Evolutionary conservation across 2,113 vertebrate species (phyloP).

Genomic region (Carlito syrichta): DNA sequence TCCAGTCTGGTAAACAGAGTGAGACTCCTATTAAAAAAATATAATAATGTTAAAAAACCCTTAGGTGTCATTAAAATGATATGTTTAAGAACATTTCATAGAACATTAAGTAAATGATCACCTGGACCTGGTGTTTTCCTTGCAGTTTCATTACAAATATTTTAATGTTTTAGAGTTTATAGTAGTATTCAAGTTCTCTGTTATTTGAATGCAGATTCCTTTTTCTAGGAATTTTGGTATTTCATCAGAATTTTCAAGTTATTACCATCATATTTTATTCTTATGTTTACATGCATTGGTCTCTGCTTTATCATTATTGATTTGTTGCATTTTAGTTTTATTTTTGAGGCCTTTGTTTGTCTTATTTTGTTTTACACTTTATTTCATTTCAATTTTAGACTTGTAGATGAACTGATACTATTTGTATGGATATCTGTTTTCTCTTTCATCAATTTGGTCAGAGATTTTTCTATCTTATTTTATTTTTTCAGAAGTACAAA

Average conservation of each 20-base stretch:
- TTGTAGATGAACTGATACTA: too few species aligned
- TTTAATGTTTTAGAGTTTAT: background rate
- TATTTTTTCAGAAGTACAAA: background rate
- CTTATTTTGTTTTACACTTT: too few species aligned
- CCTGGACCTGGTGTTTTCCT: background rate
- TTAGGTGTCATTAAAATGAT: background rate
- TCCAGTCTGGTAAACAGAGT: too few species aligned
- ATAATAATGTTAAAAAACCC: too few species aligned
- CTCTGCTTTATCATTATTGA: background rate
- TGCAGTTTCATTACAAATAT: background rate
- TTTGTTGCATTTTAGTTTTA: too few species aligned
- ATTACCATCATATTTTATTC: background rate
- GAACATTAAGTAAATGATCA: background rate
- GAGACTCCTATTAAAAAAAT: too few species aligned
- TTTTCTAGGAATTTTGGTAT: background rate
- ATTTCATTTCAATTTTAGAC: too few species aligned
- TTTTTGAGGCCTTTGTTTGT: too few species aligned
- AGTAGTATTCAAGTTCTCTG: background rate
- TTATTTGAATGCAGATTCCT: background rate
- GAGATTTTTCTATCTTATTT: background rate
- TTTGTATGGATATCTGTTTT: background rate
- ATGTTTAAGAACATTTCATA: background rate
- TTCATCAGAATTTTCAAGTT: background rate
- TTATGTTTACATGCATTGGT: background rate
- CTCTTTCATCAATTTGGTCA: background rate